These are phyloP conservation scores for Ranitomeya variabilis DNA, from an alignment of 2,113 vertebrate species.

Conservation along the genomic window DNA sequence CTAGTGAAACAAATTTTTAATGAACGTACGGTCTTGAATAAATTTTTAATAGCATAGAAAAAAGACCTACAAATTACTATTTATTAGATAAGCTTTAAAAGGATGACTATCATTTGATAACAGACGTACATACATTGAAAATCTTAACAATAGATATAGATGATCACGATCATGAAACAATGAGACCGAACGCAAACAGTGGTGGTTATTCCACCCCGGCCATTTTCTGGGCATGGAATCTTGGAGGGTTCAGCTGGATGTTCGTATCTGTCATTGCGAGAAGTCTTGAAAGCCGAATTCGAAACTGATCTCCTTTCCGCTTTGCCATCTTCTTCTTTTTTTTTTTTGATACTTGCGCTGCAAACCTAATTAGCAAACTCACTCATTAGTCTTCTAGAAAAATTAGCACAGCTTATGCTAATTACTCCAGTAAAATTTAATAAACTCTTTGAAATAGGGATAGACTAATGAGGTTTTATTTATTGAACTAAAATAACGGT, in stretches of 20 bases:
- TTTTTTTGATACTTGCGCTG: slow-evolving; percentile 86
- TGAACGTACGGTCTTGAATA: too few species aligned
- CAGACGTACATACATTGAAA: too few species aligned
- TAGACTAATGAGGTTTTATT: slow-evolving; percentile 99
- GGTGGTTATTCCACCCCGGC: not conserved
- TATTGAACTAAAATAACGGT: slow-evolving; percentile 98
- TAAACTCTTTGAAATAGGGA: slow-evolving; percentile 98
- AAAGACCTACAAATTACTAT: too few species aligned
- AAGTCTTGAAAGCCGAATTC: not conserved
- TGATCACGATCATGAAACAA: slow-evolving; percentile 43
- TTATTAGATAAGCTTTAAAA: too few species aligned
- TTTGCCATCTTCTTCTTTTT: not conserved
- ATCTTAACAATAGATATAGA: too few species aligned
- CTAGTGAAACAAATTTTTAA: too few species aligned
- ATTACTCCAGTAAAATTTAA: slow-evolving; percentile 99
- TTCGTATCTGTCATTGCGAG: not conserved
- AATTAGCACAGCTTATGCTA: slow-evolving; percentile 98
- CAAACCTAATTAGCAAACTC: slow-evolving; percentile 97
- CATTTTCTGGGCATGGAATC: not conserved
- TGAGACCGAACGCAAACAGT: slow-evolving; percentile 27
- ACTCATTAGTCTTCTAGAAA: slow-evolving; percentile 98
- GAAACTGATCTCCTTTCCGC: slow-evolving; percentile 38
- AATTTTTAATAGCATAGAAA: too few species aligned
- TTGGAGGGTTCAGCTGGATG: not conserved
- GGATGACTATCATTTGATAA: too few species aligned